Evolutionary conservation across 2,113 vertebrate genomes (phyloP), one percentile per base, ranked within the genome.

Genomic region (Brachypteracias leptosomus): DNA sequence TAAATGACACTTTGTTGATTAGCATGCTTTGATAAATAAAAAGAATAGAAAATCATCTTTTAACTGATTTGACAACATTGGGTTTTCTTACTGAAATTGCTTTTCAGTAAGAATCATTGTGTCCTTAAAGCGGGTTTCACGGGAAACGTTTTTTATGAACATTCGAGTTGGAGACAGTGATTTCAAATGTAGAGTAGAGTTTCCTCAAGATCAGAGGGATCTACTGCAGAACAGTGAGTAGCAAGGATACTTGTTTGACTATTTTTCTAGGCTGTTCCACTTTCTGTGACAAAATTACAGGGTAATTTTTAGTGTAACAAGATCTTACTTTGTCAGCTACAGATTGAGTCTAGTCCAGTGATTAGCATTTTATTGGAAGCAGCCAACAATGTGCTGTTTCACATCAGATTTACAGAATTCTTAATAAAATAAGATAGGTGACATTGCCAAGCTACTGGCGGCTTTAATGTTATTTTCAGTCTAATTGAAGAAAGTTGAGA

Each of bases 131-230:
- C 2, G 3, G 10, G 24, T 77, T 52, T 81, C 0, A 0, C 24
- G 24, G 61, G 26, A 77, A 52, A 5, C 22, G 1, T 26, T 63
- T 84, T 58, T 78, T 35, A 14, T 44, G 16, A 59, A 16, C 0
- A 0, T 58, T 66, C 0, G 2, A 25, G 28, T 13, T 67, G 38
- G 47, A 58, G 21, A 49, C 16, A 29, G 25, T 42, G 26, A 42
- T 47, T 92, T 82, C 28, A 67, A 21, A 13, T 19, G 8, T 17
- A 49, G 59, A 54, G 35, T 17, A 94, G 54, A 68, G 73, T 66
- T 81, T 81, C 24, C 18, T 68, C 31, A 62, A 47, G 59, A 42
- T 38, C 10, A 29, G 44, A 35, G 16, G 40, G 13, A 31, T 28
- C 35, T 36, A 4, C 21, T 61, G 49, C 26, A 66, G 44, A 77